A percentile compares a stretch with the other conserved stretches of the same genome.
phyloP scores from a whole-genome alignment of 2,888 invertebrate species.

The Perdita meconis region DNA sequence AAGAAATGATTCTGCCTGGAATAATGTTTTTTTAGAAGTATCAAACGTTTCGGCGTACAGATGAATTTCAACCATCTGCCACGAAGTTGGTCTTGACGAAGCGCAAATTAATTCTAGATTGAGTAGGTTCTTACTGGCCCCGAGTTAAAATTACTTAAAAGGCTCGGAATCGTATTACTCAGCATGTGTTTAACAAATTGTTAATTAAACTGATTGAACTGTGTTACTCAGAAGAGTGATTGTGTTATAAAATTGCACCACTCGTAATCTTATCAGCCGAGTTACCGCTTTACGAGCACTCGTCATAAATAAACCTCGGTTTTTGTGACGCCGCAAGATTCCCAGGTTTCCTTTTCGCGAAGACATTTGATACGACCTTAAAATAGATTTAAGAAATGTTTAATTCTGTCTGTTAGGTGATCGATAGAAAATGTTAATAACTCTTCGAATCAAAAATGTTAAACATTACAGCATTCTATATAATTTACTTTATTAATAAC shows the following conservation, averaged over 20 bases:
- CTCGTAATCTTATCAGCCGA: background rate
- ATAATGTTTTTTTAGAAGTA: too few species aligned
- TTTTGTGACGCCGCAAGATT: background rate
- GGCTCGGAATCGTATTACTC: constrained; percentile 7
- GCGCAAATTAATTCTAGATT: constrained; percentile 43
- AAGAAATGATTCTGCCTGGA: too few species aligned
- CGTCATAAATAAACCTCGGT: background rate
- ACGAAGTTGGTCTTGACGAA: background rate
- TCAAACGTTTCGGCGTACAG: background rate
- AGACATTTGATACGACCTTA: background rate
- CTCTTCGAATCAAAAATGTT: too few species aligned
- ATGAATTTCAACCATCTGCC: background rate
- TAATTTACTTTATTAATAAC: too few species aligned
- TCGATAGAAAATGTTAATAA: too few species aligned
- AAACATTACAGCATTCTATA: too few species aligned
- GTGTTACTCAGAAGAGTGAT: background rate
- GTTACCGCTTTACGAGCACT: background rate
- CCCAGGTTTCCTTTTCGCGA: background rate
- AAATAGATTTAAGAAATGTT: background rate
- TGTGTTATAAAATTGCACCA: constrained; percentile 8
- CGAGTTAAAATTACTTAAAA: constrained; percentile 13
- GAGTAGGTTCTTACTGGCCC: constrained; percentile 37
- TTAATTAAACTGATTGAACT: constrained; percentile 26
- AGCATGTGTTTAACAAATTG: constrained; percentile 12
- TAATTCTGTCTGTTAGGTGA: background rate